phyloP scores from a whole-genome alignment of 2,797 vertebrate genomes.

The Melanogrammus aeglefinus region DNA sequence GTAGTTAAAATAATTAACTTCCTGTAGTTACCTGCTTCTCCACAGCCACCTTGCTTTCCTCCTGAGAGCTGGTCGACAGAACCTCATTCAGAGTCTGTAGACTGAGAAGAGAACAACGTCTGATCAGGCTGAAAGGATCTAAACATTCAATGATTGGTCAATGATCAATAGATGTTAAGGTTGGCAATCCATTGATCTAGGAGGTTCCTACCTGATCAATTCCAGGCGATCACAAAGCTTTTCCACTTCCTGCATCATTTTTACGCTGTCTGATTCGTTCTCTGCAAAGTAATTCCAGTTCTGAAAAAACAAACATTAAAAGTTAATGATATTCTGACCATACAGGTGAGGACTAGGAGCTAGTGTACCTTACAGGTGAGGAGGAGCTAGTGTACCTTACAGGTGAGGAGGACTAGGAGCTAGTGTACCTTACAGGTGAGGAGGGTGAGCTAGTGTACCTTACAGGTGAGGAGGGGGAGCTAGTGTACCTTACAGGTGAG shows the following conservation, averaged over 20 bases:
- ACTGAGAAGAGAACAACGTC: conserved; percentile 66
- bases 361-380: too few relatives aligned
- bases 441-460: too few relatives aligned
- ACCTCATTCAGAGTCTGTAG: conserved; percentile 93
- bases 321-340: background rate
- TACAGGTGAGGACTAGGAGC: too few relatives aligned
- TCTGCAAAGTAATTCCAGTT: conserved; percentile 97
- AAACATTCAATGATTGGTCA: background rate
- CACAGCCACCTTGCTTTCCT: conserved; percentile 85
- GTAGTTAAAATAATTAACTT: background rate
- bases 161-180: background rate
- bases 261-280: conserved; percentile 86
- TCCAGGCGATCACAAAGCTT: conserved; percentile 97
- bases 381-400: too few relatives aligned
- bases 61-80: conserved; percentile 83
- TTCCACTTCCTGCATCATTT: conserved; percentile 99
- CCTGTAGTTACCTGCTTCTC: conserved; percentile 84
- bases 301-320: conserved; percentile 59
- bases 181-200: background rate
- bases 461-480: too few relatives aligned
- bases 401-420: too few relatives aligned
- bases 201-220: conserved; percentile 80
- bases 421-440: too few relatives aligned
- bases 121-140: background rate
- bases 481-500: too few relatives aligned